Evolutionary conservation across 2,888 invertebrate species (phyloP).

Genomic region (Argyresthia goedartella): DNA sequence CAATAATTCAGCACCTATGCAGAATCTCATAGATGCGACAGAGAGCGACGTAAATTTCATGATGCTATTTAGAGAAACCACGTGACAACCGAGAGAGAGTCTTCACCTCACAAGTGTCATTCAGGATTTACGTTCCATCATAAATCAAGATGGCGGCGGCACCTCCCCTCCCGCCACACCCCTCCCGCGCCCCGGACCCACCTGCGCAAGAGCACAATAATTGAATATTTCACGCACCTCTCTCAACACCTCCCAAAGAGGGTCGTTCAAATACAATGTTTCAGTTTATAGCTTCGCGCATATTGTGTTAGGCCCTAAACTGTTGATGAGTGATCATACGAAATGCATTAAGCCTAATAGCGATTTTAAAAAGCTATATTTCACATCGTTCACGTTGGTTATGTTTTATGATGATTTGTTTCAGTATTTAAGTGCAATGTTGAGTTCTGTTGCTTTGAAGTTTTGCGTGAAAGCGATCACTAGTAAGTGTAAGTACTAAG

Average conservation of each 20-base stretch:
- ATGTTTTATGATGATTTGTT: conserved; percentile 69
- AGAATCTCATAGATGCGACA: too few relatives aligned
- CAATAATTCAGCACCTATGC: too few relatives aligned
- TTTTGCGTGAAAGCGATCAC: conserved; percentile 24
- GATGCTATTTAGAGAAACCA: conserved; percentile 17
- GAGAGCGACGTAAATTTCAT: conserved; percentile 24
- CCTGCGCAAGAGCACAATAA: conserved; percentile 62
- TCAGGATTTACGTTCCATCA: conserved; percentile 60
- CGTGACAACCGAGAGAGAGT: neutral
- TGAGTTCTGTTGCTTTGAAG: conserved; percentile 30
- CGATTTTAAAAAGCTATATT: conserved; percentile 64
- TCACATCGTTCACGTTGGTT: conserved; percentile 59
- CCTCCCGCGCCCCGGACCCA: conserved; percentile 31
- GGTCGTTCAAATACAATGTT: conserved; percentile 57
- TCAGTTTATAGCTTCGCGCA: conserved; percentile 49
- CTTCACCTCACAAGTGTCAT: conserved; percentile 59
- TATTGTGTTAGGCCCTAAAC: conserved; percentile 68
- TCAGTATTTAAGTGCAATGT: conserved; percentile 43
- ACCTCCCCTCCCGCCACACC: conserved; percentile 18
- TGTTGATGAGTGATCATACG: conserved; percentile 65
- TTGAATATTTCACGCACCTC: conserved; percentile 67
- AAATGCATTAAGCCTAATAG: conserved; percentile 62
- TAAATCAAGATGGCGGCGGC: conserved; percentile 66
- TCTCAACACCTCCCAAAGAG: conserved; percentile 62
- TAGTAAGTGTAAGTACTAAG: too few relatives aligned